phyloP scores from a whole-genome alignment of 2,113 vertebrate genomes.

The Eudyptes chrysolophus region DNA sequence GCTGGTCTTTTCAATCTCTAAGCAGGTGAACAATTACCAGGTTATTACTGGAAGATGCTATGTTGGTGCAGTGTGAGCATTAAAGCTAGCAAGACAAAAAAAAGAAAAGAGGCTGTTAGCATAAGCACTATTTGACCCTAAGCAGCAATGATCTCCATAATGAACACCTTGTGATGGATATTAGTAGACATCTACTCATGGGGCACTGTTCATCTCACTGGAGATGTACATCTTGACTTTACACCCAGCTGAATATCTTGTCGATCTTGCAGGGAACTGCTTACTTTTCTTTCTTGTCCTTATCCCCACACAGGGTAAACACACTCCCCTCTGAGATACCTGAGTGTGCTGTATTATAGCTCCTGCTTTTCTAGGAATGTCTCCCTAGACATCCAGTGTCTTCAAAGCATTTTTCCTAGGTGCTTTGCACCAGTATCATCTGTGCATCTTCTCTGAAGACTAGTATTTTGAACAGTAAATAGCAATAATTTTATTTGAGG shows the following conservation, averaged over 20 bases:
- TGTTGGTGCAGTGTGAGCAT: not conserved
- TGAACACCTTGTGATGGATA: not conserved
- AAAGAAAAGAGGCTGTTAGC: not conserved
- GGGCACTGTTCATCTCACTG: not conserved
- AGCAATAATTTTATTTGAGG: not conserved
- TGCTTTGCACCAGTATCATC: not conserved
- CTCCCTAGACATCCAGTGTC: not conserved
- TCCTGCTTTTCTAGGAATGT: not conserved
- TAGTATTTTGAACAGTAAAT: not conserved
- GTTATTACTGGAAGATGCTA: not conserved
- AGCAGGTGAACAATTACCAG: not conserved
- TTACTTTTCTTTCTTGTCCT: not conserved
- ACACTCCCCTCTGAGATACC: not conserved
- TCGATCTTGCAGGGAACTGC: not conserved
- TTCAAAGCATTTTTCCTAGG: not conserved
- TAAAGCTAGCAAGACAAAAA: not conserved
- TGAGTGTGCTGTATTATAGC: not conserved
- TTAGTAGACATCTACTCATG: not conserved
- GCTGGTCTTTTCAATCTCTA: not conserved
- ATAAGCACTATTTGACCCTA: not conserved
- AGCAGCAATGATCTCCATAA: not conserved
- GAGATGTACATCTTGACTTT: not conserved
- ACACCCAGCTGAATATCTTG: not conserved
- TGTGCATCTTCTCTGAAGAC: not conserved
- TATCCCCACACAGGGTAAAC: not conserved